These are phyloP conservation scores for Apodemia mormo DNA, from an alignment of 2,888 invertebrate species.

Conservation along the genomic window DNA sequence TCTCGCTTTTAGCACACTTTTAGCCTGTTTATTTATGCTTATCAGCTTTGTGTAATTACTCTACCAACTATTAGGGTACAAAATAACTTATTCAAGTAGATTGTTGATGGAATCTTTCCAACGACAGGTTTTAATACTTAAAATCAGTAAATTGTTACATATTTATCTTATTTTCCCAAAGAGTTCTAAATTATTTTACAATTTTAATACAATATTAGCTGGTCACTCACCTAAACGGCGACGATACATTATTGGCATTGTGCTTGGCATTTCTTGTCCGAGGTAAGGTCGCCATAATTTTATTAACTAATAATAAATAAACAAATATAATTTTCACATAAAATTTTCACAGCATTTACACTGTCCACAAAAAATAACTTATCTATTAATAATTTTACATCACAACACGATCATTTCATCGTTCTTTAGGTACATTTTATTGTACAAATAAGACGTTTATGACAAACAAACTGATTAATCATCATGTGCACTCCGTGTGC, in stretches of 20 bases:
- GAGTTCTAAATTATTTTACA: no score
- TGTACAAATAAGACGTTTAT: slow-evolving; percentile 5
- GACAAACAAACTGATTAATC: slow-evolving; percentile 1
- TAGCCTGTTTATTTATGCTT: no score
- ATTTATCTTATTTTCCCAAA: no score
- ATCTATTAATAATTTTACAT: not conserved
- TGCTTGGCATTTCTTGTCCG: slow-evolving; percentile 68
- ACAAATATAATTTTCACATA: slow-evolving; percentile 25
- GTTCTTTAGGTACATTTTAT: not conserved
- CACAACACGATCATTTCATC: not conserved
- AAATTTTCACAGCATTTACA: slow-evolving; percentile 36
- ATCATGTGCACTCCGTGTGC: not conserved
- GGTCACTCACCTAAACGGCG: slow-evolving; percentile 65
- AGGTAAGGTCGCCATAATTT: slow-evolving; percentile 71
- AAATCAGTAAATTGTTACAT: no score
- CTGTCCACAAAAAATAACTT: slow-evolving; percentile 23
- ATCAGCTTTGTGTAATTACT: no score
- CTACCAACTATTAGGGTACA: no score
- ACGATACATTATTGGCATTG: slow-evolving; percentile 52
- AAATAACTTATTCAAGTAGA: no score
- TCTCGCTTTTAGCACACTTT: no score
- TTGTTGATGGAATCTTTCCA: no score
- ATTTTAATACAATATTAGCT: no score
- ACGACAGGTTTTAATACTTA: no score
- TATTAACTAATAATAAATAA: slow-evolving; percentile 16